Evolutionary conservation across 2,888 invertebrate genomes (phyloP), one percentile per base, ranked within the genome.

Genomic region (Pedicia rivosa): DNA sequence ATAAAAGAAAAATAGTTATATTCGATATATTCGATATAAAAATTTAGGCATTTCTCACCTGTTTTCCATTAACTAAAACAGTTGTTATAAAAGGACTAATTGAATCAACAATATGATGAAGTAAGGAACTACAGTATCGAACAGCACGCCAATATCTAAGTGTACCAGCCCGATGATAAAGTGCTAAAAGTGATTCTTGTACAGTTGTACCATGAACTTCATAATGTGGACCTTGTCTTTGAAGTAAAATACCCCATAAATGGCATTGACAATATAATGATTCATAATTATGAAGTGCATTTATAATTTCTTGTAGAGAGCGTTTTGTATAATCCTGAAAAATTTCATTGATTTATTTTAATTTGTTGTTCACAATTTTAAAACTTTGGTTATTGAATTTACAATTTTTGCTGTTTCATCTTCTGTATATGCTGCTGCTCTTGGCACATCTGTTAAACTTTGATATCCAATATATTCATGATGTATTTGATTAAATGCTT

Each of bases 81-180:
- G 91, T 88, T 28, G 98, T 98, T 50, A 98, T 92, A 54, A 92
- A 94, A 5, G 98, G 98, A 61, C 94, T 94, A 51, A 98, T 87
- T 44, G 92, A 92, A 64, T 98, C 97, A 8, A 97, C 95, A 38
- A 90, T 82, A 59, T 97, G 95, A 58, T 78, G 77, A 41, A 98
- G 68, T 38, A 95, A 67, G 48, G 91, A 91, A 44, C 92, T 91
- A 53, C 94, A 92, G 61, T 91, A 88, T 37, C 98, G 75, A 31
- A 98, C 92, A 22, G 86, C 90, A 45, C 82, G 78, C 91, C 91
- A 91, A 59, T 86, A 81, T 7, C 88, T 70, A 42, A 86, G 63
- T 45, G 78, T 76, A 16, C 90, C 90, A n/a, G 88, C 86, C 48
- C 75, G 72, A 54, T 79, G 77, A 62, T 88, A 87, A 31, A 88